Evolutionary conservation across 2,113 vertebrate species (phyloP).

Genomic region (Lamprotornis superbus): DNA sequence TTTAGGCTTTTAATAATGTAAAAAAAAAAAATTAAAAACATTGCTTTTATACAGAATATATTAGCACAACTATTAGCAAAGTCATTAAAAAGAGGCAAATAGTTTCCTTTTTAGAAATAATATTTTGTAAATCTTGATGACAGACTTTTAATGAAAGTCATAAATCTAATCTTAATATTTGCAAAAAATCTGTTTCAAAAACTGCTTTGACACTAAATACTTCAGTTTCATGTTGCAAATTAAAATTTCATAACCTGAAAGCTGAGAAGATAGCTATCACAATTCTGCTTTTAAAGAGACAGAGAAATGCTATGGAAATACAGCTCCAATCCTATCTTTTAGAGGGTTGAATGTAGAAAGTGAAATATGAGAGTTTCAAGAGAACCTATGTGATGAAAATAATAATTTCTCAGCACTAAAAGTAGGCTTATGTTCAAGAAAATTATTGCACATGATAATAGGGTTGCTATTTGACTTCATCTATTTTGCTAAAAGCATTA

Average conservation of each 20-base stretch:
- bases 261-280: background rate
- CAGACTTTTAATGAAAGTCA: background rate
- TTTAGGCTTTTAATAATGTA: background rate
- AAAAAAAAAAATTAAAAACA: background rate
- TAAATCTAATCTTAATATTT: background rate
- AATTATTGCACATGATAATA: background rate
- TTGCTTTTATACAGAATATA: background rate
- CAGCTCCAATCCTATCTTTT: background rate
- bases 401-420: background rate
- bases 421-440: background rate
- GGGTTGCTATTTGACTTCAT: background rate
- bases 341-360: background rate
- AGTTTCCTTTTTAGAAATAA: background rate
- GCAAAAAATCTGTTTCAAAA: background rate
- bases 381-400: background rate
- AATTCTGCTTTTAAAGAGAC: background rate
- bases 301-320: background rate
- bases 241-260: background rate
- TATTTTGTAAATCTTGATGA: background rate
- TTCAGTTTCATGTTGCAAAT: background rate
- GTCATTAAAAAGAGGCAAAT: background rate
- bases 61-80: background rate
- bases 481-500: background rate
- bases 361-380: background rate
- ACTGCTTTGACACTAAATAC: background rate